Evolutionary conservation across 2,888 invertebrate genomes (phyloP).

Genomic region (Priocnemis perturbator): DNA sequence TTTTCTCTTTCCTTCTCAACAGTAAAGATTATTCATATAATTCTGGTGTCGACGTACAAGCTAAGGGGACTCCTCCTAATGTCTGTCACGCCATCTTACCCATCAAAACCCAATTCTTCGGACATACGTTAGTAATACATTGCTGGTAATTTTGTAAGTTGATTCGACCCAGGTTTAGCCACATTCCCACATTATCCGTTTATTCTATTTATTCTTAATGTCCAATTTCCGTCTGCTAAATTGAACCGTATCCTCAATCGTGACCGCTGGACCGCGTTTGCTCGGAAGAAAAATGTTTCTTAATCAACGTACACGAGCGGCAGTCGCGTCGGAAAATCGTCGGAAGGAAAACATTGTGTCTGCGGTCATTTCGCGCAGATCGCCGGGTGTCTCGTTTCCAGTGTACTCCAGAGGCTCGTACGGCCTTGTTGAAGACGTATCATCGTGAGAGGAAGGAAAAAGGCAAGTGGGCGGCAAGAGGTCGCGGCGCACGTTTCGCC

Average conservation of each 20-base stretch:
- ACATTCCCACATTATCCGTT: too few species aligned
- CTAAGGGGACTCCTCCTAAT: too few species aligned
- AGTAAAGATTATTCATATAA: too few species aligned
- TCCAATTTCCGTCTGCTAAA: too few species aligned
- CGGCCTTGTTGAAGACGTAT: conserved; percentile 21
- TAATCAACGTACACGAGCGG: neutral
- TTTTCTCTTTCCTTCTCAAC: too few species aligned
- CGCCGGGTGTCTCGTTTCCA: conserved; percentile 33
- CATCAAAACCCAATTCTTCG: too few species aligned
- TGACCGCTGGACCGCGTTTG: neutral
- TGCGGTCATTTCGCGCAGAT: conserved; percentile 17
- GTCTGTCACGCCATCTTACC: too few species aligned
- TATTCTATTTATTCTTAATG: too few species aligned
- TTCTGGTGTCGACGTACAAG: too few species aligned
- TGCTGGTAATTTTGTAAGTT: too few species aligned
- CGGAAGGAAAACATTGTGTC: conserved; percentile 10
- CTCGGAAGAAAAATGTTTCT: neutral
- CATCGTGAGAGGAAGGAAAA: conserved; percentile 29
- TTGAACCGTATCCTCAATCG: neutral
- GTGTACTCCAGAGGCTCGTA: conserved; percentile 41
- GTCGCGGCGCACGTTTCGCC: conserved; percentile 45
- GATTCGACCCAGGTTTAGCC: too few species aligned
- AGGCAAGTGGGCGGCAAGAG: conserved; percentile 30
- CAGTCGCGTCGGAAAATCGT: conserved; percentile 28
- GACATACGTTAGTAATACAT: too few species aligned